Base-by-base conservation (phyloP, 2,113 vertebrate genomes). In the Athene cunicularia region DNA sequence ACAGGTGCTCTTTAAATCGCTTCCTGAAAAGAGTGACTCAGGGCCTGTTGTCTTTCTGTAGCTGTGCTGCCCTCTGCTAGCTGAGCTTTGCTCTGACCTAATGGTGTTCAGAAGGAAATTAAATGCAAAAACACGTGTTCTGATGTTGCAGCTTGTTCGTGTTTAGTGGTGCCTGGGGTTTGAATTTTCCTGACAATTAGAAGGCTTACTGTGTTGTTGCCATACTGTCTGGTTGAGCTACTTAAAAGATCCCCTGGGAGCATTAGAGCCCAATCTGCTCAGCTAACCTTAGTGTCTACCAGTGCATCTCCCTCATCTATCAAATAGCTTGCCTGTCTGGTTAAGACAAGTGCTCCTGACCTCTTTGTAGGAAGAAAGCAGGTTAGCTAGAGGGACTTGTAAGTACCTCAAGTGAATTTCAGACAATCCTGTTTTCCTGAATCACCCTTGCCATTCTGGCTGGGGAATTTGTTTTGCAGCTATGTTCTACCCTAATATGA, bases 111-210 rank as follows among this genome's bases (percentile, higher is more conserved):
- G 84, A 88, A 93, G n/a, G 62, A 91, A 89, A 84, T 80, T 6
- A 85, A 89, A 87, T 66, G 26, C 2, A 17, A 68, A 80, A 87
- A 39, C 39, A 8, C 28, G 37, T 74, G 7, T 62, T 45, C 83
- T 91, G 50, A 15, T 81, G n/a, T 50, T 91, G 33, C 58, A 72
- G 80, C 32, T 95, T 64, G 52, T 84, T 93, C 59, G 23, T 91
- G 64, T 66, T 87, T 64, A 68, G 41, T 2, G 2, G 39, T 82
- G 62, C 86, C 62, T 85, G 66, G 73, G 80, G 80, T 96, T 94
- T 95, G 91, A 95, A 94, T 95, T 96, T 96, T 88, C 75, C 86
- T 91, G 80, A 63, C 80, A 92, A 79, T 95, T 97, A 67, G 75
- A 41, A 71, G 22, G 45, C 86, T 91, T 82, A 95, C 92, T 90